These are phyloP conservation scores for Lontra canadensis DNA, from an alignment of 2,113 vertebrate genomes.

Conservation along the genomic window DNA sequence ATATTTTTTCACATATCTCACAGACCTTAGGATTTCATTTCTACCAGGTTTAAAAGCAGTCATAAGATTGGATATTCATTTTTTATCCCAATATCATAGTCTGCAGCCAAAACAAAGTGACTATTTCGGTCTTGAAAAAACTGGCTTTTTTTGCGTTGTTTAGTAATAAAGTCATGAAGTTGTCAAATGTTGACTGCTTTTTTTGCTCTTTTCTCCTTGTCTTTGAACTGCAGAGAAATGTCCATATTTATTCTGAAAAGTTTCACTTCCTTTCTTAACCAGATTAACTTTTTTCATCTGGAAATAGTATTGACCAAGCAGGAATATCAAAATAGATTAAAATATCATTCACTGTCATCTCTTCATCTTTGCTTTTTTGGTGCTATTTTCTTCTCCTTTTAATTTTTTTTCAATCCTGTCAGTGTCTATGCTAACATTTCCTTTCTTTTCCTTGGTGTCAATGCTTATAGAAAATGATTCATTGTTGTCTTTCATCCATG, in stretches of 20 bases:
- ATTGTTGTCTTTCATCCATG: conserved; percentile 12
- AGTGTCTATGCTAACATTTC: not conserved
- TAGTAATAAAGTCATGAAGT: conserved; percentile 25
- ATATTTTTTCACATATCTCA: not conserved
- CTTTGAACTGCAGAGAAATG: conserved; percentile 6
- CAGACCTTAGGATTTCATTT: conserved; percentile 10
- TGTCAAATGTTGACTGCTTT: conserved; percentile 9
- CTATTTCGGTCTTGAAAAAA: conserved; percentile 22
- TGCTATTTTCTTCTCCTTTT: not conserved
- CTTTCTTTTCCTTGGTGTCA: not conserved
- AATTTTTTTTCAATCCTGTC: not conserved
- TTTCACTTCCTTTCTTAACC: conserved; percentile 22
- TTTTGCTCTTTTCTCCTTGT: conserved; percentile 40
- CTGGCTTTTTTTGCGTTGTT: not conserved
- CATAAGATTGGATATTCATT: not conserved
- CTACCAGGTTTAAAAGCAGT: not conserved
- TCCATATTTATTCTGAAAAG: conserved; percentile 19
- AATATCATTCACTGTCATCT: not conserved
- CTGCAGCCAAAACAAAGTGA: conserved; percentile 14
- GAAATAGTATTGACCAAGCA: not conserved
- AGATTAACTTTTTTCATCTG: conserved; percentile 53
- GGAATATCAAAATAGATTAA: conserved; percentile 50
- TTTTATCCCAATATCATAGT: not conserved
- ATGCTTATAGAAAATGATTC: not conserved
- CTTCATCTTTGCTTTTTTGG: not conserved